A percentile compares a stretch with the other conserved stretches of the same genome.
phyloP scores from a whole-genome alignment of 2,888 invertebrate species.

The Melangyna quadrimaculata region DNA sequence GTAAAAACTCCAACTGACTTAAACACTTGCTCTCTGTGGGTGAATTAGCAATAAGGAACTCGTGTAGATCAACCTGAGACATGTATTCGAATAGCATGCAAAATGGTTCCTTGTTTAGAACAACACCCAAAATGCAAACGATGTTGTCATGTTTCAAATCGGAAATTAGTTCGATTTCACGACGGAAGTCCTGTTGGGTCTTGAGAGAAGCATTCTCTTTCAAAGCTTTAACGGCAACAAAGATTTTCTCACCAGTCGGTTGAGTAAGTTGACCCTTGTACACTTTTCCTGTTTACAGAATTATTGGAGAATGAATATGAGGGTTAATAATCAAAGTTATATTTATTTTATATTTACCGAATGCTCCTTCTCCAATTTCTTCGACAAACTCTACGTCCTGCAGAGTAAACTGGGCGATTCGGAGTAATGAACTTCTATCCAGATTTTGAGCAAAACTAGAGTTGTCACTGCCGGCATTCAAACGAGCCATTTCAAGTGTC shows the following conservation, averaged over 20 bases:
- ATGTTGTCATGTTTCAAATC: conserved; percentile 97
- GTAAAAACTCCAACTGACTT: conserved; percentile 92
- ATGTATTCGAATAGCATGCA: conserved; percentile 99
- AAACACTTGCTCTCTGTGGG: conserved; percentile 90
- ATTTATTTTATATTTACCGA: conserved; percentile 83
- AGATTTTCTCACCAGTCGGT: conserved; percentile 85
- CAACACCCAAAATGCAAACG: conserved; percentile 95
- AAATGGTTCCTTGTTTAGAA: conserved; percentile 92
- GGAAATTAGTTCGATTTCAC: conserved; percentile 96
- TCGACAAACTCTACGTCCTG: conserved; percentile 93
- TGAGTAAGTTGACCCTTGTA: conserved; percentile 95
- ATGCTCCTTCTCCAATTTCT: conserved; percentile 97
- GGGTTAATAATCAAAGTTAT: neutral
- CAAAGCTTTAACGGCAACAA: conserved; percentile 96
- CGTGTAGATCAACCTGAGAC: conserved; percentile 98
- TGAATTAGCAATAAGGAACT: conserved; percentile 95
- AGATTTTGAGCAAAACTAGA: conserved; percentile 81
- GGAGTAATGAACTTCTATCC: conserved; percentile 79
- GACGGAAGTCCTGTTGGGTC: conserved; percentile 94
- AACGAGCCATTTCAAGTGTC: conserved; percentile 92
- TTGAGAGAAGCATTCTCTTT: conserved; percentile 96
- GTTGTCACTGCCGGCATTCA: conserved; percentile 83
- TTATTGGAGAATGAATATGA: neutral
- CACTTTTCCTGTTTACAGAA: conserved; percentile 87
- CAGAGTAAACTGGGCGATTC: conserved; percentile 92